Base-by-base conservation (phyloP, 2,888 invertebrate species). In the Hypselothyrea guttata region DNA sequence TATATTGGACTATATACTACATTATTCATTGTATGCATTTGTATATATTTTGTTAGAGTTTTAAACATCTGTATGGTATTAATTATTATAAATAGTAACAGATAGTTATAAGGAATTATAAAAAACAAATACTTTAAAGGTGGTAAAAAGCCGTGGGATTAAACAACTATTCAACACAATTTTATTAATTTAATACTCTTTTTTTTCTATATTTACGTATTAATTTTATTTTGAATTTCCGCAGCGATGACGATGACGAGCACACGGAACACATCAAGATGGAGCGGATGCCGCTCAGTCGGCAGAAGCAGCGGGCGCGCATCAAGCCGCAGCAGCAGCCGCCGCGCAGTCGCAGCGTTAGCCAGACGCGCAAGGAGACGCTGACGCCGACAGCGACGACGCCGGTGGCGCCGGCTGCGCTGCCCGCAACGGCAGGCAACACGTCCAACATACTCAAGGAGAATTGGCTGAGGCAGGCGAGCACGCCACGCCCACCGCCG, bases 391-490 rank as follows among this genome's bases (percentile, higher is more conserved):
- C 41, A 9, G 1, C 42, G 22, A 8, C 49, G 7, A 4, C 54
- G 12, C 30, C 48, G 22, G 22, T 44, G 49, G 61, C 52, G 18
- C 42, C 37, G 34, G 47, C 51, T 54, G 46, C 42, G 30, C 40
- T 3, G 54, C 52, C 1, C 13, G 56, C 56, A 7, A 46, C 46
- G 13, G 44, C 65, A 7, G 51, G 56, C 56, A 82, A 74, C 47
- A 59, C 65, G 46, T 75, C 81, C 46, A 77, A 75, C 31, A 60
- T 70, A 51, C 71, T 85, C 38, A 89, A 89, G 67, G 89, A 88
- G 53, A 88, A 87, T 63, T 89, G 89, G 89, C 57, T 88, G 47
- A 75, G 83, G 15, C 81, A 86, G 59, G 68, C 77, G 49, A 65
- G 70, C 27, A 70, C 83, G 44, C 53, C 75, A 31, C 62, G 72